Percentiles rank a stretch among this genome's conserved stretches.
Conservation (phyloP, 1,140 invertebrate species). For the Coelopa frigida region DNA sequence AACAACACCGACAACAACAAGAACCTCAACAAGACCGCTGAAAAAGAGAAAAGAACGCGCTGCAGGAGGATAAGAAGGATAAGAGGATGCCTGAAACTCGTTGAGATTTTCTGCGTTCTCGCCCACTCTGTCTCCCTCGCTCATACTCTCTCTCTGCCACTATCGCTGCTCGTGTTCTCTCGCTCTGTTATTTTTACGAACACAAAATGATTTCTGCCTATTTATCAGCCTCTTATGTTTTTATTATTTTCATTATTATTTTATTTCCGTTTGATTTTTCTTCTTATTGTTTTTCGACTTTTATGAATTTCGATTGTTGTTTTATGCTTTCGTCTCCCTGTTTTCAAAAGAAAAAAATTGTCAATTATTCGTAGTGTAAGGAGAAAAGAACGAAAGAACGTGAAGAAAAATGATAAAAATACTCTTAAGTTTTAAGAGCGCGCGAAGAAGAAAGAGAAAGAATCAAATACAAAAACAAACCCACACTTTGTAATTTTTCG, state of each 20-base stretch:
- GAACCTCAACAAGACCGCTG: no score
- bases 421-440: background rate
- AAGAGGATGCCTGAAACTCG: no score
- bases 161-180: conserved; percentile 13
- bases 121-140: conserved; percentile 5
- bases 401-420: background rate
- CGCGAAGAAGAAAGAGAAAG: conserved; percentile 6
- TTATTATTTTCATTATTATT: conserved; percentile 5
- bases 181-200: conserved; percentile 2
- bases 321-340: background rate
- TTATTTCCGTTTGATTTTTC: background rate
- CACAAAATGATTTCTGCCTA: conserved; percentile 2
- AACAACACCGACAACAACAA: no score
- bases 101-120: background rate
- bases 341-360: no score
- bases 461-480: conserved; percentile 4
- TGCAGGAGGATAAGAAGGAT: no score
- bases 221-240: background rate
- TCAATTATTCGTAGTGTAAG: background rate
- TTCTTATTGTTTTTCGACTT: background rate
- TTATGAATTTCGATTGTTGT: conserved; percentile 6
- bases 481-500: conserved; percentile 8
- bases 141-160: conserved; percentile 10
- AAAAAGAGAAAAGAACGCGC: no score
- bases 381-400: background rate